Evolutionary conservation across 1,140 invertebrate species (phyloP), one percentile per base, ranked within the genome.

Genomic region (Vollenhovia emeryi): DNA sequence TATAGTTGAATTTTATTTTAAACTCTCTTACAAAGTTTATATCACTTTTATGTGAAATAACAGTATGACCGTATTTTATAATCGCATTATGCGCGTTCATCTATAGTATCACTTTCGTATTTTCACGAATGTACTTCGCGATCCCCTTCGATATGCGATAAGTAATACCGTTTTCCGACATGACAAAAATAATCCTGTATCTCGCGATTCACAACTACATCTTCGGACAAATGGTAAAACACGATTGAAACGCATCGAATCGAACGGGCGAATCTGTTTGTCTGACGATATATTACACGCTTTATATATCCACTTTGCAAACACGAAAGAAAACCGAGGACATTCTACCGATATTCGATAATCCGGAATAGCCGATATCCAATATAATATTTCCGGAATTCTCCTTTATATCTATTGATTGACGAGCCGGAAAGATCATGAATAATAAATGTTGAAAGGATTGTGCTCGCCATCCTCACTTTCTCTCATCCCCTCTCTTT

Each of bases 351-450:
- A 71, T 82, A 43, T 82, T 73, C 33, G 36, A 71, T 82, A 71
- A 79, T 68, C 66, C 36, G 13, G 50, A 40, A 71, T 24, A 71
- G 66, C 33, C 64, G 78, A 82, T 73, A 82, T 73, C 50, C 66
- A 24, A 82, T 82, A 82, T 82, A 73, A 82, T 71, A 82, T 57
- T 57, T 21, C 52, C 78, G 13, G 66, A 82, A 82, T 57, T 82
- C 68, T 21, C 24, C 24, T 71, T 73, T 71, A 69, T 24, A 33
- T 73, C n/a, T 24, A 48, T 52, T 45, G 66, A 71, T 57, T 36
- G 78, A 36, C 78, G 48, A 55, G 64, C 18, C 50, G 36, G 78
- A 73, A 82, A 82, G 66, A 43, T 73, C 66, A 82, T 73, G 66
- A 71, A 73, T 82, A 73, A 82, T 73, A 73, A 79, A 82, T 82